Evolutionary conservation across 1,140 invertebrate species (phyloP).

Genomic region (Ceratoteleas bidentatus): DNA sequence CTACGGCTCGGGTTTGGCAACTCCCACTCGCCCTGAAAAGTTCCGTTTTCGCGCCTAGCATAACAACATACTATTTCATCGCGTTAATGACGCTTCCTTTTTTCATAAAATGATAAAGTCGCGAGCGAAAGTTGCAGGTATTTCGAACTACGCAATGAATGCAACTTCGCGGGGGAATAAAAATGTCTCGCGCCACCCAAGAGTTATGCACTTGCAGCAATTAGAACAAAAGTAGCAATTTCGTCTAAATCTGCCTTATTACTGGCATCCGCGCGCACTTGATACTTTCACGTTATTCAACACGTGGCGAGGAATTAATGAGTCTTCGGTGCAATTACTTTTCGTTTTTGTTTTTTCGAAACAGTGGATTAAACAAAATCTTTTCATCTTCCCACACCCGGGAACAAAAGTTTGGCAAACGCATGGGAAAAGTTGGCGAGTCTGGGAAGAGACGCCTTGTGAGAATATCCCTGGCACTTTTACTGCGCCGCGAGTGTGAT

Average conservation of each 20-base stretch:
- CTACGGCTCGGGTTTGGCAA: no score
- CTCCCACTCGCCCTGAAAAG: no score
- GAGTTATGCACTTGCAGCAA: conserved; percentile 39
- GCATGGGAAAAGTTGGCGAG: conserved; percentile 52
- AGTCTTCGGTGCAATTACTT: conserved; percentile 37
- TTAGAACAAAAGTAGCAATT: conserved; percentile 58
- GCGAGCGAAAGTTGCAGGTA: not conserved
- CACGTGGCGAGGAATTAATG: conserved; percentile 46
- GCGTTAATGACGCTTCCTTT: not conserved
- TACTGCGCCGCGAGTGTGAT: conserved; percentile 38
- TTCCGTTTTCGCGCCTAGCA: no score
- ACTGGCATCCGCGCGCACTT: conserved; percentile 21
- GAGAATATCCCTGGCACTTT: conserved; percentile 37
- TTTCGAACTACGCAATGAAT: conserved; percentile 13
- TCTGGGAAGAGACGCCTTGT: conserved; percentile 55
- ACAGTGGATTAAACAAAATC: conserved; percentile 53
- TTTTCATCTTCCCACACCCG: conserved; percentile 53
- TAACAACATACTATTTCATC: no score
- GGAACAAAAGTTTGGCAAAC: conserved; percentile 59
- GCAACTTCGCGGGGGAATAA: conserved; percentile 14
- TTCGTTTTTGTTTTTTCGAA: conserved; percentile 19
- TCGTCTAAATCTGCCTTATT: conserved; percentile 33
- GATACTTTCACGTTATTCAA: conserved; percentile 54
- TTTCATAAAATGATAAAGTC: no score
- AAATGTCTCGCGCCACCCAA: conserved; percentile 14